Base-by-base conservation (phyloP, 2,113 vertebrate species). In the Gymnogyps californianus region DNA sequence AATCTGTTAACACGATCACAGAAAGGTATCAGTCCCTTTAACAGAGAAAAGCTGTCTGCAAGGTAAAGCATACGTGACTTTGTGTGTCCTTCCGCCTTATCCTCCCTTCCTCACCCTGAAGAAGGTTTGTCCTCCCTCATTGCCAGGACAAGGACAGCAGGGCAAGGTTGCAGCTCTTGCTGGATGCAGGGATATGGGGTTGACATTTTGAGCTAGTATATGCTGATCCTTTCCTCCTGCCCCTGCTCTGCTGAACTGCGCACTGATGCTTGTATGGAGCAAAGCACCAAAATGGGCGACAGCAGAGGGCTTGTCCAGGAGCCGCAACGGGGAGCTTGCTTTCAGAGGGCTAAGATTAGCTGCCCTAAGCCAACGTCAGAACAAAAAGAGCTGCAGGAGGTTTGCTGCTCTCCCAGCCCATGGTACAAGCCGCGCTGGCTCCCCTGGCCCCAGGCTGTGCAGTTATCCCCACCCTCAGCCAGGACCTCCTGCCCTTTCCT, bases 251-350 rank as follows among this genome's bases (percentile, higher is more conserved):
- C 58, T 62, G 78, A 13, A 40, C 64, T 12, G n/a, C 6, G 65
- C 22, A 5, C 6, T 8, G 70, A 19, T 7, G 29, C 78, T 64
- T 8, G 29, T 4, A 46, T 1, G 8, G 66, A 70, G 80, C 54
- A 4, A 18, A 88, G 82, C 76, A 62, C 75, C 71, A 1, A 4
- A 25, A 6, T 25, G 0, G 0, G 20, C 0, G 1, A 10, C 6
- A 7, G 67, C 31, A 62, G 66, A 34, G 47, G 42, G 10, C 20
- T 47, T 62, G 46, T 17, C 25, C 80, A n/a, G 83, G 61, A 88
- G 55, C 25, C 86, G 80, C 17, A 19, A 11, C 1, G 11, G 18
- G 17, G 61, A 51, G 57, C 36, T 89, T 20, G 24, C 36, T 80
- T 54, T 74, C 84, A 36, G 28, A 36, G 52, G 46, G 15, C 49